Evolutionary conservation across 2,888 invertebrate genomes (phyloP).

Genomic region (Rugalucina vietnamica): DNA sequence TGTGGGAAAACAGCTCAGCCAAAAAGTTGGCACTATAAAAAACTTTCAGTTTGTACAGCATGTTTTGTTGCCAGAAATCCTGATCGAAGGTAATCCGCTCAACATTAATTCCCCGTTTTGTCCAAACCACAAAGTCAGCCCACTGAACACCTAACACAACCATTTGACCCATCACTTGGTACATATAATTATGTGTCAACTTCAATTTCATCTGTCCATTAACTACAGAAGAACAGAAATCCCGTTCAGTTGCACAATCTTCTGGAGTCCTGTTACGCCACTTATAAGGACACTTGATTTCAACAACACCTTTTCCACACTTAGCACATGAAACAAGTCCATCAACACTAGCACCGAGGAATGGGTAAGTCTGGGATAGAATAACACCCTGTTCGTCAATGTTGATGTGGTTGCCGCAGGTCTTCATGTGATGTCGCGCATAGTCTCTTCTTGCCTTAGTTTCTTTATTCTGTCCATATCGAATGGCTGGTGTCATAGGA

Average conservation of each 20-base stretch:
- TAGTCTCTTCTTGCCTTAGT: not conserved
- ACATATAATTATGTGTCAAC: conserved; percentile 15
- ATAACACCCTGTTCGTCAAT: conserved; percentile 10
- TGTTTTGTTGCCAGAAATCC: not conserved
- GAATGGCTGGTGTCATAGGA: not conserved
- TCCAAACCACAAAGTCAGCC: conserved; percentile 18
- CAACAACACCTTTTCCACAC: conserved; percentile 5
- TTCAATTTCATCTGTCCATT: conserved; percentile 6
- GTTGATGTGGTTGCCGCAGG: not conserved
- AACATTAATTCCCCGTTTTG: not conserved
- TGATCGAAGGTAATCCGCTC: not conserved
- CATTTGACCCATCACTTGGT: conserved; percentile 19
- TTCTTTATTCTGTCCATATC: conserved; percentile 11
- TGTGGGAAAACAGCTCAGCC: not conserved
- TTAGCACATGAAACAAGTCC: not conserved
- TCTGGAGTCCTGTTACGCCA: not conserved
- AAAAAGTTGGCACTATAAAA: not conserved
- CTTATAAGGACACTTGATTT: conserved; percentile 17
- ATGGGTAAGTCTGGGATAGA: not conserved
- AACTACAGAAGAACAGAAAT: not conserved
- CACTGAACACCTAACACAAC: conserved; percentile 10
- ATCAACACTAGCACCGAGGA: conserved; percentile 20
- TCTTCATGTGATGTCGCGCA: not conserved
- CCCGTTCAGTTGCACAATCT: not conserved
- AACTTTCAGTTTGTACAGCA: not conserved